Evolutionary conservation across 2,113 vertebrate genomes (phyloP), one percentile per base, ranked within the genome.

Genomic region (Marmota flaviventris): DNA sequence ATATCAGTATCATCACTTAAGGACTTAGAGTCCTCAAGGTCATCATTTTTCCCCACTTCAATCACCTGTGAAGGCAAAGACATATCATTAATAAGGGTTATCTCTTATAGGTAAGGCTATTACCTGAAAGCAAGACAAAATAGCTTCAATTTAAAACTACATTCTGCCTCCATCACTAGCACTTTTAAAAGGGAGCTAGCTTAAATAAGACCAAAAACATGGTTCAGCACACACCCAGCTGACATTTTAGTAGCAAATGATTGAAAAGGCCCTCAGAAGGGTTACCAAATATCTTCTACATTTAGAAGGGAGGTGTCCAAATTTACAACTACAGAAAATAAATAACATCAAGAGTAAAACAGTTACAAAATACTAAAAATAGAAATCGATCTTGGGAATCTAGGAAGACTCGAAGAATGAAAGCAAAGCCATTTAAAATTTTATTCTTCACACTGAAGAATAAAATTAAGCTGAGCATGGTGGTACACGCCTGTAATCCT

Each of bases 1-100:
- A 98, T 99, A 92, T 99, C 99, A 0, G 99, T 99, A 96, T 99
- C 99, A 70, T 99, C 99, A 27, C 99, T 99, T 89, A 99, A 97
- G 97, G 99, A 99, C 53, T 99, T 99, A 0, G 99, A 99, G 96
- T 99, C 99, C 93, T 99, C 99, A 27, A 98, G 97, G 58, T 99
- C 99, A 32, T 99, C 97, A 97, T 82, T 94, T 93, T 97, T 93
- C 0, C 17, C 91, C 2, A 97, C 85, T 97, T 98, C 99, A 29
- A 98, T 97, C 98, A 99, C 99, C 99, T 99, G 96, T 29, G 61
- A 97, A 85, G 58, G 79, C 85, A 97, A 95, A 95, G 34, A 91
- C 6, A 87, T 24, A 67, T 88, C 63, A 85, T 97, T 92, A 98
- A 87, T 78, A 95, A 88, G 12, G 56, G 87, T 79, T 18, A 85